Conservation (phyloP, 2,797 vertebrate species). For the Potorous gilbertii region DNA sequence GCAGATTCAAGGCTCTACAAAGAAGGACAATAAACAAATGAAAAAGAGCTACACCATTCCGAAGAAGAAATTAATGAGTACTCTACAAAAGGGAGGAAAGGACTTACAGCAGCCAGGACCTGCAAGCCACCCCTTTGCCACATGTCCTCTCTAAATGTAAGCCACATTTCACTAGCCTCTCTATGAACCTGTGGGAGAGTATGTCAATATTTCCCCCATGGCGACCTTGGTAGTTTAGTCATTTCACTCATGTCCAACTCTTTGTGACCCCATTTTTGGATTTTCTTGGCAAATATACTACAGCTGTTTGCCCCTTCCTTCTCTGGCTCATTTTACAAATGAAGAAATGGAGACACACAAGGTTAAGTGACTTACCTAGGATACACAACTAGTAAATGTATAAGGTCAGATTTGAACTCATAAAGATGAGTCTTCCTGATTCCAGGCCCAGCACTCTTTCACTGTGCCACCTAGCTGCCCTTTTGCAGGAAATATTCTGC, state of each 20-base stretch:
- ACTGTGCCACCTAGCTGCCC: not conserved
- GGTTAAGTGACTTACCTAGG: not conserved
- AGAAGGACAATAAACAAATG: not conserved
- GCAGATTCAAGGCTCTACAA: not conserved
- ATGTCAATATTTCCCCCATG: not conserved
- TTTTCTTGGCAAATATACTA: too few species aligned
- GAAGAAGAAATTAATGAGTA: not conserved
- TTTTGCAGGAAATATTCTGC: not conserved
- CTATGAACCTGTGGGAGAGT: not conserved
- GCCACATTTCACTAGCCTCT: not conserved
- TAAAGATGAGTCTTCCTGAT: not conserved
- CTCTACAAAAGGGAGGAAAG: not conserved
- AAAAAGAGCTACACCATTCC: not conserved
- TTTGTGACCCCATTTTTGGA: too few species aligned
- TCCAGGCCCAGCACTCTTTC: not conserved
- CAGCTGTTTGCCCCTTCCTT: too few species aligned
- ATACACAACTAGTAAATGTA: not conserved
- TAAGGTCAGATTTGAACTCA: not conserved
- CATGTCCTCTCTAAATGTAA: not conserved
- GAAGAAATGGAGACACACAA: not conserved
- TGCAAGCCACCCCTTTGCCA: not conserved
- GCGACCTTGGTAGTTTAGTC: too few species aligned
- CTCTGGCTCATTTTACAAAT: too few species aligned
- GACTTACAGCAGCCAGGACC: not conserved
- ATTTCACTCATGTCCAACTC: too few species aligned